Percentiles rank a stretch among this genome's conserved stretches.
phyloP scores from a whole-genome alignment of 2,797 vertebrate genomes.

The Meda fulgida region DNA sequence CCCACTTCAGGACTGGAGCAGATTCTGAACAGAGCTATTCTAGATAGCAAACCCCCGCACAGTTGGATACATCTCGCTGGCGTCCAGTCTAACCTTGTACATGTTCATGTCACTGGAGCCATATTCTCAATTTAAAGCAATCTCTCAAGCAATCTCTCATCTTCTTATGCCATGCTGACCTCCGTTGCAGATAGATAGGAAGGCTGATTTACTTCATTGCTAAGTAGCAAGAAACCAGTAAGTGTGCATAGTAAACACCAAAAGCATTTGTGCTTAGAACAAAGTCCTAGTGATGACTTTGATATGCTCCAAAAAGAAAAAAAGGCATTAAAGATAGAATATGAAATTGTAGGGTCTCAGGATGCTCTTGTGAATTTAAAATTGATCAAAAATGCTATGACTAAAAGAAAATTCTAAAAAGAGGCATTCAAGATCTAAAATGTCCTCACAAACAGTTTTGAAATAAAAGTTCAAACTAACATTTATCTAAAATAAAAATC shows the following conservation, averaged over 20 bases:
- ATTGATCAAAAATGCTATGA: background rate
- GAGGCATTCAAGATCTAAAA: background rate
- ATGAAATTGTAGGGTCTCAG: background rate
- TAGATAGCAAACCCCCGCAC: slow-evolving; percentile 14
- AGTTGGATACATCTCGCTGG: slow-evolving; percentile 1
- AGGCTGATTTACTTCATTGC: background rate
- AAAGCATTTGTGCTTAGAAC: background rate
- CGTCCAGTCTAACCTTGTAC: background rate
- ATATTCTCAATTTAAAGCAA: background rate
- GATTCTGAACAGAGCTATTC: slow-evolving; percentile 8
- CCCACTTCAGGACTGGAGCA: slow-evolving; percentile 29
- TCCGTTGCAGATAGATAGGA: background rate
- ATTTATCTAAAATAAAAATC: background rate
- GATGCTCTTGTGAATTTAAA: slow-evolving; percentile 11
- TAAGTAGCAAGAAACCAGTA: background rate
- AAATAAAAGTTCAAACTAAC: background rate
- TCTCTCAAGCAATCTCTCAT: background rate
- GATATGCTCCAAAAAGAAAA: background rate
- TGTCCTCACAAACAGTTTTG: background rate
- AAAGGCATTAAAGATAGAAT: background rate
- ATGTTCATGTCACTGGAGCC: slow-evolving; percentile 1
- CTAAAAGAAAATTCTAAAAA: background rate
- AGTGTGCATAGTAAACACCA: background rate
- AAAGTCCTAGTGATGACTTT: background rate
- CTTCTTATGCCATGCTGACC: background rate